Base-by-base conservation (phyloP, 2,888 invertebrate genomes). In the Polyploca ridens region DNA sequence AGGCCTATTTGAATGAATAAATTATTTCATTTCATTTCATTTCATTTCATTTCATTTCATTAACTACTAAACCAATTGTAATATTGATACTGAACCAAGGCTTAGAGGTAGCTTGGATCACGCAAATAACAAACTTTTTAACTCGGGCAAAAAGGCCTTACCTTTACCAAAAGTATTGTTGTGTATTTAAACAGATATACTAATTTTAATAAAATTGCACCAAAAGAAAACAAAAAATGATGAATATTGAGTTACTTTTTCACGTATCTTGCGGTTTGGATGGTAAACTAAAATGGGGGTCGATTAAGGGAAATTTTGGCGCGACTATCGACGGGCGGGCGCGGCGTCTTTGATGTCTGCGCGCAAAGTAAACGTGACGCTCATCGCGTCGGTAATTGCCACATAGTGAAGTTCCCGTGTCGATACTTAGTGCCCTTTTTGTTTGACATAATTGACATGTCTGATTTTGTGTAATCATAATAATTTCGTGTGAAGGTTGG, bases 341-440 rank as follows among this genome's bases (percentile, higher is more conserved):
- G 79, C 83, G 86, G 84, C 71, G 67, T 72, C 79, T 90, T 90
- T 90, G 86, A 90, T 85, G 88, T 88, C 77, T 78, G 79, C 82
- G 83, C 78, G 85, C 84, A 89, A 88, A 88, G 90, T 87, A 91
- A 90, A 90, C 90, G 89, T 85, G 84, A 86, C 85, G 87, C 83
- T 85, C 83, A 82, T 80, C 82, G 82, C 76, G 72, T 68, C 67
- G 73, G 78, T 85, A 88, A 89, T 87, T 88, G 84, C 79, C 67
- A 66, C 62, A 58, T 82, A 86, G 83, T 73, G 87, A 74, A 80
- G 86, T 63, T 49, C 65, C 19, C 2, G 62, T 65, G 66, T 76
- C 78, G 77, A 78, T 78, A 65, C 46, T 49, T 54, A 19, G 7
- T 54, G 19, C 10, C 19, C 8, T 19, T 54, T 54, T 16, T 54